Evolutionary conservation across 2,113 vertebrate genomes (phyloP).

Genomic region (Alces alces): DNA sequence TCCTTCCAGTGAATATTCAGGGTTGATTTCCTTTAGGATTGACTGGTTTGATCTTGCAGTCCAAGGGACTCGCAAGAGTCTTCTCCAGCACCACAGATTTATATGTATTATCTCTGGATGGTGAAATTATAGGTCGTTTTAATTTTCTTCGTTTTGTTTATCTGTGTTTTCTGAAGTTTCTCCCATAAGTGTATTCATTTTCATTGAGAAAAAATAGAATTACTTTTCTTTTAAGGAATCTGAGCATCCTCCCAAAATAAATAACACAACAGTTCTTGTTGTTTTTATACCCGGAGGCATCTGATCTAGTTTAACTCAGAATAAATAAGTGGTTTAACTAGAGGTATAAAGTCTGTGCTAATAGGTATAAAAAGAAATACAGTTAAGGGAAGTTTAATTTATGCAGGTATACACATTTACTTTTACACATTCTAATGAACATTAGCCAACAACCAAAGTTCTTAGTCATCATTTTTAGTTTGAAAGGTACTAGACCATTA

Average conservation of each 20-base stretch:
- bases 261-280: not conserved
- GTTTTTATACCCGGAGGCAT: not conserved
- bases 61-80: not conserved
- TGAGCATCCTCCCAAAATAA: constrained; percentile 8
- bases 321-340: not conserved
- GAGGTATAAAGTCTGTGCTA: not conserved
- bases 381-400: constrained; percentile 24
- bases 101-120: not conserved
- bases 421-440: constrained; percentile 1
- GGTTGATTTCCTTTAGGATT: not conserved
- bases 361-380: not conserved
- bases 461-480: constrained; percentile 29
- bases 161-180: constrained; percentile 22
- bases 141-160: constrained; percentile 35
- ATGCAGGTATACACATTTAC: not conserved
- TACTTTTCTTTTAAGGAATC: constrained; percentile 30
- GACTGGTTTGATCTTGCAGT: not conserved
- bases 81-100: not conserved
- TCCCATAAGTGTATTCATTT: constrained; percentile 40
- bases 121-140: constrained; percentile 20
- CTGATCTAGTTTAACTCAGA: constrained; percentile 1
- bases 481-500: not conserved
- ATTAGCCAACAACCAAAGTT: constrained; percentile 8
- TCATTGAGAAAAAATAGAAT: not conserved
- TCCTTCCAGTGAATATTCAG: not conserved